These are phyloP conservation scores for Paratrypauchen microcephalus DNA, from an alignment of 2,797 vertebrate species.

Conservation along the genomic window DNA sequence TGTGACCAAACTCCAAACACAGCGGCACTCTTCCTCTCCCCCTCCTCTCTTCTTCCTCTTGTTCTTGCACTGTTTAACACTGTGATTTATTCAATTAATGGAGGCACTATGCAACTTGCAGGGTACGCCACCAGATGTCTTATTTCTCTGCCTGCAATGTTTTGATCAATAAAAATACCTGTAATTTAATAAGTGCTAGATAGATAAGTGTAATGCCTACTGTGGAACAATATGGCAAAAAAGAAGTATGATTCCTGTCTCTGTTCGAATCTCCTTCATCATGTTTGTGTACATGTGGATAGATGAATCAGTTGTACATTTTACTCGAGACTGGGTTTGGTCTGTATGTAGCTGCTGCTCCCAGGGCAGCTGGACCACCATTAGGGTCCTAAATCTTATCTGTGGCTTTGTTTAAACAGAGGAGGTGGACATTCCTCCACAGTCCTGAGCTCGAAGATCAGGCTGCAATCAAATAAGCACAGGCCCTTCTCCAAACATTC, in stretches of 20 bases:
- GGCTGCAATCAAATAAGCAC: conserved; percentile 59
- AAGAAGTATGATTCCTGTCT: too few species aligned
- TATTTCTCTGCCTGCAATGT: too few species aligned
- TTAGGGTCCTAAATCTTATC: conserved; percentile 82
- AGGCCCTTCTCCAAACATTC: conserved; percentile 38
- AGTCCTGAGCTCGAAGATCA: conserved; percentile 57
- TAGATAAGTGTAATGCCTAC: too few species aligned
- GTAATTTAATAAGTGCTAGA: too few species aligned
- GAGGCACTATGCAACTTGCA: too few species aligned
- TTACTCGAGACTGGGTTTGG: conserved; percentile 50
- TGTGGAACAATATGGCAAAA: too few species aligned
- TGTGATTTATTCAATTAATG: neutral
- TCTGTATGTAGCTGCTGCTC: conserved; percentile 56
- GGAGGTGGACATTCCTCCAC: conserved; percentile 71
- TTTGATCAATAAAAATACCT: too few species aligned
- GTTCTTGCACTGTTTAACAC: conserved; percentile 30
- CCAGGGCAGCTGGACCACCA: conserved; percentile 75
- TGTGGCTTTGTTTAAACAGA: conserved; percentile 78
- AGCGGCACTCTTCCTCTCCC: conserved; percentile 50
- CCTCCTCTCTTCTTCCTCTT: conserved; percentile 16
- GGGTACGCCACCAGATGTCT: too few species aligned
- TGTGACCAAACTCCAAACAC: conserved; percentile 51
- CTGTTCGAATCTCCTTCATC: neutral
- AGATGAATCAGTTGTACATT: neutral
- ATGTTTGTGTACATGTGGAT: neutral